Evolutionary conservation across 2,888 invertebrate genomes (phyloP).

Genomic region (Agonopterix subpropinquella): DNA sequence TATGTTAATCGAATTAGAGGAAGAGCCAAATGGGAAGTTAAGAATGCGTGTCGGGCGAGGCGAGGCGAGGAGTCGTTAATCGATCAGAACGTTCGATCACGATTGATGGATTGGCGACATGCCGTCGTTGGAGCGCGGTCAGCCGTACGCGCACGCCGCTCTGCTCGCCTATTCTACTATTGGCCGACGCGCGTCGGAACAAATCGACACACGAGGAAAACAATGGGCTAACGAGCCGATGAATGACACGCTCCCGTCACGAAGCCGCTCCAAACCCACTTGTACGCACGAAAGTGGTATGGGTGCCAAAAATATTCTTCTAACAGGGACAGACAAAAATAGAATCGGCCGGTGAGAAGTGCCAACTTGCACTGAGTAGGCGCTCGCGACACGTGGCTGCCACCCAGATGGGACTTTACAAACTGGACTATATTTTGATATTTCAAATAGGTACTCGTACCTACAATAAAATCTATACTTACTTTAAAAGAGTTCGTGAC

Average conservation of each 20-base stretch:
- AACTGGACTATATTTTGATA: slow-evolving; percentile 6
- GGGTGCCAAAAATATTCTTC: slow-evolving; percentile 69
- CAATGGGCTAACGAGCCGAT: slow-evolving; percentile 69
- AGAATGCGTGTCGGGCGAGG: slow-evolving; percentile 34
- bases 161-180: slow-evolving; percentile 53
- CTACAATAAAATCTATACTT: too few species aligned
- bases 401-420: slow-evolving; percentile 34
- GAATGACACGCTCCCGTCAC: slow-evolving; percentile 64
- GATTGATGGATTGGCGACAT: slow-evolving; percentile 64
- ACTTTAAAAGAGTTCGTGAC: too few species aligned
- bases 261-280: slow-evolving; percentile 48
- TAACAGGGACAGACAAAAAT: slow-evolving; percentile 63
- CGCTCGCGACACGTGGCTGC: slow-evolving; percentile 51
- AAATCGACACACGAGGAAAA: slow-evolving; percentile 64
- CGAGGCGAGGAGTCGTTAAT: slow-evolving; percentile 34
- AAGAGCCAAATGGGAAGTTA: slow-evolving; percentile 27
- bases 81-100: slow-evolving; percentile 62
- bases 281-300: slow-evolving; percentile 48
- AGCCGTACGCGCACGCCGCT: slow-evolving; percentile 44
- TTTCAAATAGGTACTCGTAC: too few species aligned
- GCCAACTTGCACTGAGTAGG: slow-evolving; percentile 58
- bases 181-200: slow-evolving; percentile 52
- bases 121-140: slow-evolving; percentile 43
- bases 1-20: neutral
- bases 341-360: slow-evolving; percentile 54